These are phyloP conservation scores for Agapostemon virescens DNA, from an alignment of 2,888 invertebrate genomes.

Conservation along the genomic window DNA sequence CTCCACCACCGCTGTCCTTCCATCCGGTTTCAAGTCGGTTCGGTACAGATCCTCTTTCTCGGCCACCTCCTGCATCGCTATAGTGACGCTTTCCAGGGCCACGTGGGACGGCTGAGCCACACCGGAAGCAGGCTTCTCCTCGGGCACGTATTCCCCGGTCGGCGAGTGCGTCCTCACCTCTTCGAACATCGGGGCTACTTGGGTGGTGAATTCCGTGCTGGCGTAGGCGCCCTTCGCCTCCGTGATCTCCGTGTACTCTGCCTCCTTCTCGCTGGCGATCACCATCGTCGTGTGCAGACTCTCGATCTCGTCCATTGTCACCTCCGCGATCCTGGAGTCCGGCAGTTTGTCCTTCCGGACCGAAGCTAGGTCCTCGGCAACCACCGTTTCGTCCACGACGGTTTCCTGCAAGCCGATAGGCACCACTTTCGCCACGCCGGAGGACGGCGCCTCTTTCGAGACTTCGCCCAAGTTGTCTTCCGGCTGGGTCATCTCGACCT, in stretches of 20 bases:
- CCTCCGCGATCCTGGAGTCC: constrained; percentile 79
- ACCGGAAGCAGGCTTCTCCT: constrained; percentile 77
- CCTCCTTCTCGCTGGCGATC: constrained; percentile 81
- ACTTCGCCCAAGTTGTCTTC: constrained; percentile 81
- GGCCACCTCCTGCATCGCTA: constrained; percentile 78
- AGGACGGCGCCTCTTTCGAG: constrained; percentile 78
- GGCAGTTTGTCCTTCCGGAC: constrained; percentile 78
- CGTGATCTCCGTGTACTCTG: constrained; percentile 77
- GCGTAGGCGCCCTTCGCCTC: constrained; percentile 80
- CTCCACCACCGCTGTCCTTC: constrained; percentile 80
- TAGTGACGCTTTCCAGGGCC: constrained; percentile 77
- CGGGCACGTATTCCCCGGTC: constrained; percentile 75
- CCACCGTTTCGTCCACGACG: constrained; percentile 81
- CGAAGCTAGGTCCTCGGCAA: constrained; percentile 82
- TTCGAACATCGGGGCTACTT: constrained; percentile 81
- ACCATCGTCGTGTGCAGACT: constrained; percentile 82
- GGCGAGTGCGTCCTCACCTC: constrained; percentile 81
- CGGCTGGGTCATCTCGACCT: constrained; percentile 80
- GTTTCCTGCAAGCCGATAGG: constrained; percentile 80
- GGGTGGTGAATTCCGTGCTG: constrained; percentile 80
- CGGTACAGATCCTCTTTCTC: constrained; percentile 81
- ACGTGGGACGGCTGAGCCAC: constrained; percentile 76
- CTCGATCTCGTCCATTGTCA: constrained; percentile 80
- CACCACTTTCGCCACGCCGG: constrained; percentile 80
- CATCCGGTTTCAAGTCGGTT: constrained; percentile 76